These are phyloP conservation scores for Proterorhinus semilunaris DNA, from an alignment of 2,113 vertebrate species.

Conservation along the genomic window DNA sequence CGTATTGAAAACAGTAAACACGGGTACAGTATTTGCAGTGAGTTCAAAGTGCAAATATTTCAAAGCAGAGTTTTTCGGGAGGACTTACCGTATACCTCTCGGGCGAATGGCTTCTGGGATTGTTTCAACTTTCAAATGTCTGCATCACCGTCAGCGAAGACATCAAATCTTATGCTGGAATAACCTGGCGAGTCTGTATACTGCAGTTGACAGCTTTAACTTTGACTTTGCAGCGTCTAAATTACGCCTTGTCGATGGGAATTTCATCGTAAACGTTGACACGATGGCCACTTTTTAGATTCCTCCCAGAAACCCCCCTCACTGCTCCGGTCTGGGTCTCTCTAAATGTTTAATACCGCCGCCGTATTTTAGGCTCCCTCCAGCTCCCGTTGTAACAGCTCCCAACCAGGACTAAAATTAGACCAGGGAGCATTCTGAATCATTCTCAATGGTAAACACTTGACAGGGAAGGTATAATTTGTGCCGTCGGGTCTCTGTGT, in stretches of 20 bases:
- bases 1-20: too few relatives aligned
- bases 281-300: neutral
- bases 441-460: neutral
- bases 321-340: neutral
- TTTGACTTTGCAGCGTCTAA: too few relatives aligned
- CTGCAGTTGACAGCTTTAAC: too few relatives aligned
- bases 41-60: too few relatives aligned
- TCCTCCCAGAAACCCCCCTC: neutral
- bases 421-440: neutral
- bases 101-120: too few relatives aligned
- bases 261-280: neutral
- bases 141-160: too few relatives aligned
- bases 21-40: too few relatives aligned
- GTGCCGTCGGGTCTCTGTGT: neutral
- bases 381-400: neutral
- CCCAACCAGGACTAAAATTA: neutral
- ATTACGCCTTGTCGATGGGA: neutral
- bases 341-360: constrained; percentile 1
- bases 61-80: too few relatives aligned
- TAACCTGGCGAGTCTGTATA: too few relatives aligned
- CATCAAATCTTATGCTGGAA: too few relatives aligned
- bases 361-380: neutral
- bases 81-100: too few relatives aligned
- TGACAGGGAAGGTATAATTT: neutral
- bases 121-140: too few relatives aligned